Evolutionary conservation across 2,888 invertebrate genomes (phyloP).

Genomic region (Steinernema carpocapsae): DNA sequence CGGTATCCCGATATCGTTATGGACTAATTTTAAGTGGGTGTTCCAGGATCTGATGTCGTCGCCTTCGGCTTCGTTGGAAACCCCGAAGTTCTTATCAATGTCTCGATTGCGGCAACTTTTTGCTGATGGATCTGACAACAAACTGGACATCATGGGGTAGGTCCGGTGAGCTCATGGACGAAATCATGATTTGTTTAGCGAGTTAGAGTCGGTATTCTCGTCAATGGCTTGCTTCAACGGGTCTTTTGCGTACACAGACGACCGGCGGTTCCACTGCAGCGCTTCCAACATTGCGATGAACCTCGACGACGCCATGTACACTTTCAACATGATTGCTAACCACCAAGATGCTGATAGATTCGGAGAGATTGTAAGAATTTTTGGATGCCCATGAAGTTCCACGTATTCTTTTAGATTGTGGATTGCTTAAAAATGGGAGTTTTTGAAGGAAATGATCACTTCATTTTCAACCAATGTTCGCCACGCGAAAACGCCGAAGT

Average conservation of each 20-base stretch:
- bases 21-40: too few relatives aligned
- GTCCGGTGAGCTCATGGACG: background rate
- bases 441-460: conserved; percentile 73
- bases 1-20: background rate
- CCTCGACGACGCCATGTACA: conserved; percentile 73
- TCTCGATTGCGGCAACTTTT: conserved; percentile 1
- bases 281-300: conserved; percentile 82
- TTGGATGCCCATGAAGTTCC: conserved; percentile 35
- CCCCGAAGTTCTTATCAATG: conserved; percentile 25
- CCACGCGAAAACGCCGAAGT: conserved; percentile 73
- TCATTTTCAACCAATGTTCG: conserved; percentile 43
- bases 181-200: conserved; percentile 69
- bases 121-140: conserved; percentile 42
- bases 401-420: conserved; percentile 31
- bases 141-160: conserved; percentile 55
- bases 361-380: conserved; percentile 48
- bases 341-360: conserved; percentile 47
- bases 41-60: conserved; percentile 8
- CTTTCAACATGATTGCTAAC: conserved; percentile 74
- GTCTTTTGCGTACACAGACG: conserved; percentile 77
- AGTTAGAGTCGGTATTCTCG: conserved; percentile 83
- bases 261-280: conserved; percentile 44
- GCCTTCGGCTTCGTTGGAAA: background rate
- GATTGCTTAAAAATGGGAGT: conserved; percentile 69
- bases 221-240: conserved; percentile 85